Conservation (phyloP, 1,140 invertebrate genomes). For the Nautilus pompilius region DNA sequence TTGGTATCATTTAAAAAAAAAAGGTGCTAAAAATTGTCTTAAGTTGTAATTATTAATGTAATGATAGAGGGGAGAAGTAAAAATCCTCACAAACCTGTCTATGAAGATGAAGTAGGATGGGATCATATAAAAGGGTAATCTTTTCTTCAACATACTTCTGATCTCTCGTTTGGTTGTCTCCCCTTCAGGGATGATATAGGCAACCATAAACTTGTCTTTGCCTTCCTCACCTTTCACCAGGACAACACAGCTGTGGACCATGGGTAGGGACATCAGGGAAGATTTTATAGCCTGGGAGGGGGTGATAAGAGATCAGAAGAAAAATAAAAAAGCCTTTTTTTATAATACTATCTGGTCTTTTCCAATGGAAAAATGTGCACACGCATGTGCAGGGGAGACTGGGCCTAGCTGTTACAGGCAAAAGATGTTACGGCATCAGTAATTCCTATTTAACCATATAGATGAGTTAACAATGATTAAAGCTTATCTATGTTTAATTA, state of each 20-base stretch:
- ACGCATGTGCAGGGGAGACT: no score
- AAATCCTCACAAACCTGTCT: constrained; percentile 43
- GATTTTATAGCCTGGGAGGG: constrained; percentile 56
- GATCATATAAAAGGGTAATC: constrained; percentile 61
- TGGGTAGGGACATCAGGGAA: constrained; percentile 53
- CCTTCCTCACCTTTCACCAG: constrained; percentile 58
- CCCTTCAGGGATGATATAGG: constrained; percentile 56
- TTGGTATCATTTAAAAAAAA: no score
- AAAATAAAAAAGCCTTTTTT: no score
- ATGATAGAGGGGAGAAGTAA: neutral
- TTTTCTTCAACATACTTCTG: constrained; percentile 54
- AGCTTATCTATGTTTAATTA: no score
- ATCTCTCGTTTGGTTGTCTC: constrained; percentile 50
- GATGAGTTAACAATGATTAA: no score
- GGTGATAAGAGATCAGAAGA: no score
- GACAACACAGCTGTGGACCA: constrained; percentile 56
- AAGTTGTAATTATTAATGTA: neutral
- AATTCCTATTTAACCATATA: no score
- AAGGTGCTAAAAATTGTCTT: no score
- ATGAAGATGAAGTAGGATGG: constrained; percentile 59
- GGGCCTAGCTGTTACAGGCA: no score
- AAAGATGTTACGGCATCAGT: no score
- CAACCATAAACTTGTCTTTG: constrained; percentile 59
- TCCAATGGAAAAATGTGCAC: no score
- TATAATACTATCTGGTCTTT: no score